Conservation (phyloP, 2,113 vertebrate genomes). For the Nibea coibor region DNA sequence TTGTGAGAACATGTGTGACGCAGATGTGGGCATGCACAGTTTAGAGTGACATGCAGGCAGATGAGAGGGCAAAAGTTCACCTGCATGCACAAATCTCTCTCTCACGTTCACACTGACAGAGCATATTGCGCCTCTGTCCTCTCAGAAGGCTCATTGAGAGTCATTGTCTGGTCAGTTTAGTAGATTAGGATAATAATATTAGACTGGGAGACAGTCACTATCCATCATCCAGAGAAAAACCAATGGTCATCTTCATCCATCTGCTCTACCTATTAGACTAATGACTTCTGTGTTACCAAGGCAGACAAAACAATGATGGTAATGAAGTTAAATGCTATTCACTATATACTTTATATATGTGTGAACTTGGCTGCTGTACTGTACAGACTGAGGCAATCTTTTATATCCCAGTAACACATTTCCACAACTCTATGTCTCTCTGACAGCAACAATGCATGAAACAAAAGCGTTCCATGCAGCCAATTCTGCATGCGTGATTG, state of each 20-base stretch:
- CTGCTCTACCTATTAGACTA: slow-evolving; percentile 17
- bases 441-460: slow-evolving; percentile 10
- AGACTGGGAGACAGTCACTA: slow-evolving; percentile 19
- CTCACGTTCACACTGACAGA: not conserved
- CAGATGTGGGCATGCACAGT: not conserved
- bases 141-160: not conserved
- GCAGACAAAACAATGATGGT: too few relatives aligned
- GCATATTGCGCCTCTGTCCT: not conserved
- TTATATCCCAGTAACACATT: not conserved
- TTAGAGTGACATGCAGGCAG: not conserved
- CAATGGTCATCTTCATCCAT: slow-evolving; percentile 16
- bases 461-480: slow-evolving; percentile 15
- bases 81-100: not conserved
- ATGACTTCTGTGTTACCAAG: slow-evolving; percentile 16
- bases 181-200: slow-evolving; percentile 51
- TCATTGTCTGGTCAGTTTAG: slow-evolving; percentile 12
- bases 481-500: slow-evolving; percentile 8
- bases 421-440: slow-evolving; percentile 18
- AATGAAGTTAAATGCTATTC: not conserved
- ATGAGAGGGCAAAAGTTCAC: not conserved
- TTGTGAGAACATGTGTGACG: not conserved
- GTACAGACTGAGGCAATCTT: too few relatives aligned
- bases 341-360: not conserved
- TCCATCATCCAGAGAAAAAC: slow-evolving; percentile 31
- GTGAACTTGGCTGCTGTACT: too few relatives aligned